Percentiles rank a stretch among this genome's conserved stretches.
phyloP scores from a whole-genome alignment of 2,113 vertebrate genomes.

The Alces alces region DNA sequence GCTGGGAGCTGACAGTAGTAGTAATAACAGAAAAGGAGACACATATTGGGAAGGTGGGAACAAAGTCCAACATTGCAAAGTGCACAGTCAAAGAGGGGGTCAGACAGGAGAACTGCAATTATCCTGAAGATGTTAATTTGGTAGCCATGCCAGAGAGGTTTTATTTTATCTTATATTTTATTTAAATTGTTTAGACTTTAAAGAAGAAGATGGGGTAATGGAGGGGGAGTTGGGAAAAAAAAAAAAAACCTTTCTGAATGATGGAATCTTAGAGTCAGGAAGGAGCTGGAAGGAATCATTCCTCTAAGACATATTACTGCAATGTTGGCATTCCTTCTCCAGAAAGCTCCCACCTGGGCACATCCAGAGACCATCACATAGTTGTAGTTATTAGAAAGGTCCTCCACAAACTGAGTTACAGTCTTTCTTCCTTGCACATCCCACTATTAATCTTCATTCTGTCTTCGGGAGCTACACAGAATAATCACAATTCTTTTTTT shows the following conservation, averaged over 20 bases:
- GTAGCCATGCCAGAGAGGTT: not conserved
- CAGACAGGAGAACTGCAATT: not conserved
- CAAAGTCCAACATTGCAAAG: not conserved
- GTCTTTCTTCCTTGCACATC: conserved; percentile 36
- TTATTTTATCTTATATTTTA: not conserved
- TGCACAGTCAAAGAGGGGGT: not conserved
- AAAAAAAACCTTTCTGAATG: not conserved
- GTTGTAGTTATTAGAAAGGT: conserved; percentile 39
- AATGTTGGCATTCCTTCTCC: not conserved
- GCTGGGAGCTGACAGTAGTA: not conserved
- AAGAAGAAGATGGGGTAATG: not conserved
- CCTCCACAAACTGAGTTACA: conserved; percentile 25
- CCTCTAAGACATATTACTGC: not conserved
- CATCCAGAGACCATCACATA: not conserved
- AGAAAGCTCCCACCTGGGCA: not conserved
- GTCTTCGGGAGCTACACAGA: not conserved
- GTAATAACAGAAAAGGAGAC: not conserved
- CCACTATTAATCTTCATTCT: conserved; percentile 47
- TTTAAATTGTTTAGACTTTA: not conserved
- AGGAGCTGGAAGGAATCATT: not conserved
- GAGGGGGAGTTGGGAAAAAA: not conserved
- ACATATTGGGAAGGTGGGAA: not conserved
- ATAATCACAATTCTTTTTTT: conserved; percentile 42
- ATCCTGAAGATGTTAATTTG: not conserved
- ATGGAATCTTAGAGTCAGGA: not conserved